A percentile compares a stretch with the other conserved stretches of the same genome.
These are phyloP conservation scores for Dorcus hopei DNA, from an alignment of 2,888 invertebrate species.

Conservation along the genomic window DNA sequence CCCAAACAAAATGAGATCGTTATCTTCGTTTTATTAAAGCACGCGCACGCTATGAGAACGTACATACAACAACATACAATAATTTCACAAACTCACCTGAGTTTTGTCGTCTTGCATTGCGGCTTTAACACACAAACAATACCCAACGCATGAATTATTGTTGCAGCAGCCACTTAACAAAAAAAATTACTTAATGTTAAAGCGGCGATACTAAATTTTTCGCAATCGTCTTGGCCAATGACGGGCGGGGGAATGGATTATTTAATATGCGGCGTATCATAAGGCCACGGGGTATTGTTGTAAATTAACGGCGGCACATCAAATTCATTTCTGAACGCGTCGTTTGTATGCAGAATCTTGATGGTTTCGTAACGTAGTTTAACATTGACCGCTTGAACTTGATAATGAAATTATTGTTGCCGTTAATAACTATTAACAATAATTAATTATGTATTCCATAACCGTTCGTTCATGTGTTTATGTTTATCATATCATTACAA, in stretches of 20 bases:
- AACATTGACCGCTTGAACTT: conserved; percentile 31
- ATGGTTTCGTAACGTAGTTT: conserved; percentile 14
- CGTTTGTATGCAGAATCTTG: conserved; percentile 21
- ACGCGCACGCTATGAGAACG: no score
- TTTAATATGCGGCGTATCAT: neutral
- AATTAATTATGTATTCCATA: no score
- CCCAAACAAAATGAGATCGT: no score
- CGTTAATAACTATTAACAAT: conserved; percentile 12
- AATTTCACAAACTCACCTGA: neutral
- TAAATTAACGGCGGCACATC: neutral
- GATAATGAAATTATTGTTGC: conserved; percentile 25
- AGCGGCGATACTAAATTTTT: neutral
- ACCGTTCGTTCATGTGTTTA: no score
- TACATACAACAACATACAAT: no score
- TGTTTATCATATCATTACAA: no score
- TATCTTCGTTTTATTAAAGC: no score
- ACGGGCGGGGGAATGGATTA: neutral
- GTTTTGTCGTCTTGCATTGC: neutral
- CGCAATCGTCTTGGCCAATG: neutral
- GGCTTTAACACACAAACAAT: neutral
- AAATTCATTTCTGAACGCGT: neutral
- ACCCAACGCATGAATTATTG: neutral
- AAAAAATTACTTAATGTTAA: neutral
- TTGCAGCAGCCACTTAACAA: neutral
- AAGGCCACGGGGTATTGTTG: conserved; percentile 1